phyloP scores from a whole-genome alignment of 2,113 vertebrate species.

The human (Homo sapiens) region DNA sequence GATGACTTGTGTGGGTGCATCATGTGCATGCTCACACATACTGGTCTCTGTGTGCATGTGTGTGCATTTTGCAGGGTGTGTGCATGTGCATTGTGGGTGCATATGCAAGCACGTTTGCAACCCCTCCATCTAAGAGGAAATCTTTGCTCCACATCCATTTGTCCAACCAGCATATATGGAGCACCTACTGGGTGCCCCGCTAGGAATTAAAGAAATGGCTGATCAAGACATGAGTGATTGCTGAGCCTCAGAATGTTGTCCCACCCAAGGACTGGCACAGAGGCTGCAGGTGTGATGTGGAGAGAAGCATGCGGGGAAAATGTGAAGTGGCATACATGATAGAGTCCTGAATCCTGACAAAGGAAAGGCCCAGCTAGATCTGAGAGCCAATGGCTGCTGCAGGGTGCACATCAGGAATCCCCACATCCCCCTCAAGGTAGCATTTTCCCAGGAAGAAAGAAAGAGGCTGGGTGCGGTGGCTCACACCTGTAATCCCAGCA shows the following conservation, averaged over 20 bases:
- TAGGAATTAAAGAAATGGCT: not conserved
- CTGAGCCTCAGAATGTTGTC: too few species aligned
- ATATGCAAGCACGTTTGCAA: not conserved
- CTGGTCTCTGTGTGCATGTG: not conserved
- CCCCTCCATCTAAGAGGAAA: not conserved
- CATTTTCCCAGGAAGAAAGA: not conserved
- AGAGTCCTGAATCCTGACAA: not conserved
- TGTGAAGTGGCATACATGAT: not conserved
- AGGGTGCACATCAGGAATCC: not conserved
- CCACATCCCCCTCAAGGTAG: not conserved
- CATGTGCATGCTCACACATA: not conserved
- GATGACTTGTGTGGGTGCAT: not conserved
- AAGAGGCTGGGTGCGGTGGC: not conserved
- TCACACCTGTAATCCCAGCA: too few species aligned
- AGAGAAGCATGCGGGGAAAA: not conserved
- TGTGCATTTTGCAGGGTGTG: too few species aligned
- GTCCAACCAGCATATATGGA: not conserved
- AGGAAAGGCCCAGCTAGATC: not conserved
- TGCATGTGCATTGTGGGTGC: too few species aligned
- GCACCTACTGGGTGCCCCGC: not conserved
- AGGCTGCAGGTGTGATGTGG: accelerated
- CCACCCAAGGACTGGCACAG: not conserved
- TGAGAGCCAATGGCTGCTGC: not conserved
- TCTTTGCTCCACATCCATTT: not conserved
- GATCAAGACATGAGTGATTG: not conserved